Percentiles rank a stretch among this genome's conserved stretches.
Evolutionary conservation across 2,888 invertebrate genomes (phyloP).

Genomic region (Trissolcus brochymenae): DNA sequence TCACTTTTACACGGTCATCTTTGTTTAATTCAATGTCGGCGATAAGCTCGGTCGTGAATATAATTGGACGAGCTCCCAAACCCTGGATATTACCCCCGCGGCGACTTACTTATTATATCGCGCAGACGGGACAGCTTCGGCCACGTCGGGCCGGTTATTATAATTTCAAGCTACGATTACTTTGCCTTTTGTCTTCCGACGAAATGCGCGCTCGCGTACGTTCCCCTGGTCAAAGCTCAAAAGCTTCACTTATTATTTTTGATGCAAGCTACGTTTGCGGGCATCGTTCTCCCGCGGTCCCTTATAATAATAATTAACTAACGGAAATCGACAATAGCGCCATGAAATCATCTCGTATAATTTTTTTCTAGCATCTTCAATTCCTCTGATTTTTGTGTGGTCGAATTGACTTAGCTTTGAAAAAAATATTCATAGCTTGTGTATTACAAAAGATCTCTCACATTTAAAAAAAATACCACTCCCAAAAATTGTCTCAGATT

Average conservation of each 20-base stretch:
- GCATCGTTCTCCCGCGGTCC: constrained; percentile 31
- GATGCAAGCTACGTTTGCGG: constrained; percentile 58
- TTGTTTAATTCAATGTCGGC: constrained; percentile 63
- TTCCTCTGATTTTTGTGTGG: not conserved
- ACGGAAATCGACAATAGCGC: constrained; percentile 55
- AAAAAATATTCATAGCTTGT: not conserved
- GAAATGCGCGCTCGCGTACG: constrained; percentile 57
- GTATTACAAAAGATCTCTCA: not conserved
- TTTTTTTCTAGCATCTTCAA: constrained; percentile 3
- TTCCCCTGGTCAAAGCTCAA: constrained; percentile 64
- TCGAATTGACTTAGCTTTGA: not conserved
- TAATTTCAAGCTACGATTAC: constrained; percentile 73
- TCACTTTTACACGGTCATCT: constrained; percentile 64
- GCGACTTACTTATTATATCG: constrained; percentile 72
- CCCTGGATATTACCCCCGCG: constrained; percentile 71
- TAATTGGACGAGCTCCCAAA: constrained; percentile 74
- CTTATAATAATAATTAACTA: constrained; percentile 54
- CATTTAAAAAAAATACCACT: not conserved
- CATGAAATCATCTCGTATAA: constrained; percentile 23
- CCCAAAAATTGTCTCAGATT: no score
- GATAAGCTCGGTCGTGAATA: constrained; percentile 69
- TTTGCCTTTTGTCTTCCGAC: constrained; percentile 69
- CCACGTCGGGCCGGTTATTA: constrained; percentile 68
- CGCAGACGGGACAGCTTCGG: constrained; percentile 60
- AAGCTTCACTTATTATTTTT: constrained; percentile 67